These are phyloP conservation scores for Epizoanthus fatuus DNA, from an alignment of 92 coral and sea anemone species.

Conservation along the genomic window DNA sequence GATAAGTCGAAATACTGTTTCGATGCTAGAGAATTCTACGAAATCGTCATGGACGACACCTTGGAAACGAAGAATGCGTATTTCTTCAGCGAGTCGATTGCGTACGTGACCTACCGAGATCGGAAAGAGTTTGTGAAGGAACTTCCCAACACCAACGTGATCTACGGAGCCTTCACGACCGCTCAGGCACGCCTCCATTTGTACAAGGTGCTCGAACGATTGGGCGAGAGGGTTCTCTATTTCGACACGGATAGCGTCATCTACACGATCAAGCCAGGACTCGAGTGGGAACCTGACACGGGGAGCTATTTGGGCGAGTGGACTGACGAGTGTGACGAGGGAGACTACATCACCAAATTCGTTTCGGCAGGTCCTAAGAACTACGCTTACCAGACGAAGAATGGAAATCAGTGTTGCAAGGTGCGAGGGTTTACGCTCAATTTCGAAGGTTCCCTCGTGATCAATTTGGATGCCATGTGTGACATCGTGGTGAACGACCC, in stretches of 20 bases:
- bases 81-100: neutral
- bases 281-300: neutral
- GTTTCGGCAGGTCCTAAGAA: slow-evolving; percentile 24
- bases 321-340: slow-evolving; percentile 23
- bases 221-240: neutral
- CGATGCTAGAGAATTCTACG: neutral
- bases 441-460: fast-evolving
- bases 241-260: slow-evolving; percentile 43
- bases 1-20: neutral
- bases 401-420: neutral
- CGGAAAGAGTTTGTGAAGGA: neutral
- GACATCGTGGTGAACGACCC: neutral
- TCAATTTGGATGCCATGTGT: neutral
- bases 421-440: neutral
- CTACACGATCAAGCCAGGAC: neutral
- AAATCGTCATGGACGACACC: neutral
- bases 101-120: neutral
- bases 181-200: neutral
- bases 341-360: slow-evolving; percentile 4
- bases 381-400: neutral
- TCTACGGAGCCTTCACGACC: slow-evolving; percentile 4
- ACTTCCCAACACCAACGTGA: neutral
- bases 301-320: slow-evolving; percentile 6
- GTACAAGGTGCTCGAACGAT: neutral
- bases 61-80: neutral